Evolutionary conservation across 2,113 vertebrate species (phyloP).

Genomic region (Cynoglossus semilaevis): DNA sequence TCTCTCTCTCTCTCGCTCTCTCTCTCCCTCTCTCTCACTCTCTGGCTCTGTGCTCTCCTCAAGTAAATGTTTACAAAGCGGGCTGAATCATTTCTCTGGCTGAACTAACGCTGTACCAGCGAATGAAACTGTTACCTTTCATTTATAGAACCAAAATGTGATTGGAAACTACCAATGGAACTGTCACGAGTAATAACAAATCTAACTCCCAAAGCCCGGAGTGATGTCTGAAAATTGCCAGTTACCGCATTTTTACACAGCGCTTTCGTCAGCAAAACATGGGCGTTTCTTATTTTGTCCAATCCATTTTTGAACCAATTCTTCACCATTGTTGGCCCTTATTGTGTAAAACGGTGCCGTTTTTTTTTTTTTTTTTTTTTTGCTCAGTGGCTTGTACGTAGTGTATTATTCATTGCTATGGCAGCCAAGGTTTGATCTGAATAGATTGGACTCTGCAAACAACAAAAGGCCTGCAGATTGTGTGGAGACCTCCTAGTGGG

Average conservation of each 20-base stretch:
- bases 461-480: slow-evolving; percentile 60
- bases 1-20: slow-evolving; percentile 46
- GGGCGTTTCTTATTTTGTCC: background rate
- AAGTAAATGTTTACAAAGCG: slow-evolving; percentile 60
- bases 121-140: slow-evolving; percentile 16
- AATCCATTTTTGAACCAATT: background rate
- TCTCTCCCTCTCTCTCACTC: slow-evolving; percentile 51
- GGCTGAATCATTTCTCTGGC: slow-evolving; percentile 41
- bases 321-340: background rate
- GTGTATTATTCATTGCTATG: slow-evolving; percentile 33
- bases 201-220: background rate
- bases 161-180: slow-evolving; percentile 19
- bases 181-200: slow-evolving; percentile 21
- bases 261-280: background rate
- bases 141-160: slow-evolving; percentile 27
- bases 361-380: slow-evolving; percentile 16
- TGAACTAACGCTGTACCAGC: slow-evolving; percentile 15
- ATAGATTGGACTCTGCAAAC: slow-evolving; percentile 22
- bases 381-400: slow-evolving; percentile 1
- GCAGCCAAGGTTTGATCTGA: slow-evolving; percentile 35
- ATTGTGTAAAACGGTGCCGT: slow-evolving; percentile 3
- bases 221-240: background rate
- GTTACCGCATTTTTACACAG: background rate
- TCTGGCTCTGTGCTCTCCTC: slow-evolving; percentile 38
- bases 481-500: slow-evolving; percentile 56